phyloP scores from a whole-genome alignment of 2,113 vertebrate genomes.

The Telmatochromis bifrenatus region DNA sequence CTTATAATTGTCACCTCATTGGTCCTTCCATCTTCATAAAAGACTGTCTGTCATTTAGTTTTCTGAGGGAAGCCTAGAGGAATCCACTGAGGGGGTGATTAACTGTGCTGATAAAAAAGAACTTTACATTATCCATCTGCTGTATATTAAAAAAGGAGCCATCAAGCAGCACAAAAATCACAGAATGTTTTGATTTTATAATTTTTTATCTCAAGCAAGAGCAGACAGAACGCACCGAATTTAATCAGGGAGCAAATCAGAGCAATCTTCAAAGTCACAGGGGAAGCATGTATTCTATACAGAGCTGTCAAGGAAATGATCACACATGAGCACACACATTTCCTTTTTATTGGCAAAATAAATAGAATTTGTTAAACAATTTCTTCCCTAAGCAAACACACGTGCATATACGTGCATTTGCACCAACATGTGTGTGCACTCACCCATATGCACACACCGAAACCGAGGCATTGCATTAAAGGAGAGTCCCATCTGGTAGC shows the following conservation, averaged over 20 bases:
- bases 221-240: background rate
- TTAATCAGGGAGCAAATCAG: conserved; percentile 31
- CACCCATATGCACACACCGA: background rate
- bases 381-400: conserved; percentile 29
- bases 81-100: conserved; percentile 21
- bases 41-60: conserved; percentile 26
- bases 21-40: conserved; percentile 11
- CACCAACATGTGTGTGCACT: conserved; percentile 3
- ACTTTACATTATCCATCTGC: background rate
- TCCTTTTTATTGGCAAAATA: conserved; percentile 54
- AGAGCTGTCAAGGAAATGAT: conserved; percentile 56
- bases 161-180: background rate
- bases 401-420: background rate
- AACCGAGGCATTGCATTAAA: conserved; percentile 52
- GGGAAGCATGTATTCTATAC: conserved; percentile 29
- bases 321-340: conserved; percentile 56
- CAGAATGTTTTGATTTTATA: background rate
- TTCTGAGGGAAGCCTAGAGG: background rate
- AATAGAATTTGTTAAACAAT: conserved; percentile 62
- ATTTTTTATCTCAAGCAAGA: background rate
- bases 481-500: conserved; percentile 66
- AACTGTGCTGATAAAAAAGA: background rate
- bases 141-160: background rate
- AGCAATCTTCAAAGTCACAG: conserved; percentile 36
- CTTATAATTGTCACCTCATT: conserved; percentile 35